Evolutionary conservation across 2,113 vertebrate genomes (phyloP).

Genomic region (Petaurus breviceps): DNA sequence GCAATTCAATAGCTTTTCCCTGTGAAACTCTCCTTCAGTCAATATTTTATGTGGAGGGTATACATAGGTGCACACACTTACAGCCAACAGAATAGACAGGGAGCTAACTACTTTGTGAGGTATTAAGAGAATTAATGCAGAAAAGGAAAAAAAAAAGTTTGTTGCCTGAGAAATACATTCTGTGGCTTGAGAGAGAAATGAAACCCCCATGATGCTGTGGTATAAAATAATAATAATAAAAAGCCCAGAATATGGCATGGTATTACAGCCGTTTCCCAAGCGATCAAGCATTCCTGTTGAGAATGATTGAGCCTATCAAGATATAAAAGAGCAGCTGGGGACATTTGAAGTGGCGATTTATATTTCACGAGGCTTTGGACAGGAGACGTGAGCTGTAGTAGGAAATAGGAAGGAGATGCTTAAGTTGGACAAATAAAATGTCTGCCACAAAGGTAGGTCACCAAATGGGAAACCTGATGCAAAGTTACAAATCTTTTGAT

Average conservation of each 20-base stretch:
- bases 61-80: background rate
- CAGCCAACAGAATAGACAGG: background rate
- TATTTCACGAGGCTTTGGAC: constrained; percentile 44
- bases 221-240: constrained; percentile 34
- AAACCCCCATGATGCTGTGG: constrained; percentile 21
- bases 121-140: constrained; percentile 21
- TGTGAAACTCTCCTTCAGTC: constrained; percentile 31
- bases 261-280: constrained; percentile 7
- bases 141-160: background rate
- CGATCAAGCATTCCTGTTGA: constrained; percentile 48
- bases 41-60: background rate
- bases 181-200: constrained; percentile 53
- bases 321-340: constrained; percentile 62
- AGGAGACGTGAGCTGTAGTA: constrained; percentile 36
- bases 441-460: background rate
- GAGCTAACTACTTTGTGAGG: background rate
- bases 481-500: background rate
- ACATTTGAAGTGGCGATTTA: constrained; percentile 54
- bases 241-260: background rate
- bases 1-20: background rate
- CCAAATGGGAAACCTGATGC: background rate
- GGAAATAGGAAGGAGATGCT: constrained; percentile 16
- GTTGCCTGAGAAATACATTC: background rate
- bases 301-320: constrained; percentile 50
- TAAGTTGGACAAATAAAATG: constrained; percentile 32